These are phyloP conservation scores for Crypturellus undulatus DNA, from an alignment of 2,113 vertebrate genomes.

Conservation along the genomic window DNA sequence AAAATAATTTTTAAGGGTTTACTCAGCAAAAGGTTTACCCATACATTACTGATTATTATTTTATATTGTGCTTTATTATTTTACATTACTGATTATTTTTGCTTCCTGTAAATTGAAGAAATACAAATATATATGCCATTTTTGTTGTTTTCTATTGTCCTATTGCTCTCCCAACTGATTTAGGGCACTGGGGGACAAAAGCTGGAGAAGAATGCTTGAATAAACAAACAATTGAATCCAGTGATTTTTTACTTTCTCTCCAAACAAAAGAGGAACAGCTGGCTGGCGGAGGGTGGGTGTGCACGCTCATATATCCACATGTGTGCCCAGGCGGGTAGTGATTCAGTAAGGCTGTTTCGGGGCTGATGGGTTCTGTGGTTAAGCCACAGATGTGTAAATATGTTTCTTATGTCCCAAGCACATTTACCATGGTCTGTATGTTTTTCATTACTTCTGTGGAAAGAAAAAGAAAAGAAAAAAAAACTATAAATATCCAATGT, in stretches of 20 bases:
- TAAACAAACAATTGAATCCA: constrained; percentile 13
- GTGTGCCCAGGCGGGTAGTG: neutral
- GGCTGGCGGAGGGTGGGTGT: neutral
- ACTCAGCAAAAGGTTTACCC: neutral
- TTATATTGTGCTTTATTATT: too few relatives aligned
- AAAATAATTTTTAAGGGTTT: neutral
- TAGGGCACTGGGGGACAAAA: neutral
- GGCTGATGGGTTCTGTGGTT: neutral
- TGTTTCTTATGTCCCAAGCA: neutral
- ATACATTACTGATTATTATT: neutral
- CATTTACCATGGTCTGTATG: neutral
- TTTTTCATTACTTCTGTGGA: neutral
- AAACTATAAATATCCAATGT: neutral
- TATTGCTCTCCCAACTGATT: neutral
- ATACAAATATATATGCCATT: neutral
- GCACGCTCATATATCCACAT: neutral
- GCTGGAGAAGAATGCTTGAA: neutral
- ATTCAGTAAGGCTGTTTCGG: neutral
- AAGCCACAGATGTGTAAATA: neutral
- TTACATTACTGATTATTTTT: neutral
- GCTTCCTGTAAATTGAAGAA: neutral
- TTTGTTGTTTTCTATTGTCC: neutral
- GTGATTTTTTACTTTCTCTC: neutral
- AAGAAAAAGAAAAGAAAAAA: neutral
- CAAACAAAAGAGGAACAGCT: neutral